Evolutionary conservation across 2,113 vertebrate species (phyloP).

Genomic region (Ptychochromis oligacanthus): DNA sequence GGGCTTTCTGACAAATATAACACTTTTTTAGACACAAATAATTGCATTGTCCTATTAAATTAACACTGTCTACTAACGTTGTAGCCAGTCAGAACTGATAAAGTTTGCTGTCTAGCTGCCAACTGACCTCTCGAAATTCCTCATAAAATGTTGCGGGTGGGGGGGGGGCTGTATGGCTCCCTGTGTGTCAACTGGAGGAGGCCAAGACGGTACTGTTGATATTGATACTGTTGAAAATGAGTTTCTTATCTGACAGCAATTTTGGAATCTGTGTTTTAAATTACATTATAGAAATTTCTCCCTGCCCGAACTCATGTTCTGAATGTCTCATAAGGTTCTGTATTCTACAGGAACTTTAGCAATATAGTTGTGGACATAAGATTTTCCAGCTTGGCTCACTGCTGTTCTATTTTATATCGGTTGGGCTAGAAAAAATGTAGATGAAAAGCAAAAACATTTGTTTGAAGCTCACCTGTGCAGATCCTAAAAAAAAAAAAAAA

Average conservation of each 20-base stretch:
- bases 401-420: neutral
- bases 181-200: neutral
- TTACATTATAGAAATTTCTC: neutral
- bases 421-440: neutral
- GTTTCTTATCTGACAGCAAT: neutral
- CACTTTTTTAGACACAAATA: too few species aligned
- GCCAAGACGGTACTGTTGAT: accelerated
- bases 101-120: neutral
- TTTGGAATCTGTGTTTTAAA: neutral
- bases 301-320: neutral
- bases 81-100: neutral
- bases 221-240: neutral
- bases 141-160: too few species aligned
- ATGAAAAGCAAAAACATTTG: constrained; percentile 2
- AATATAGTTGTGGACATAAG: neutral
- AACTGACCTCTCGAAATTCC: neutral
- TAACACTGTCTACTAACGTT: neutral
- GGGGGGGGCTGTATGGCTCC: neutral
- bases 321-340: too few species aligned
- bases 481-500: neutral
- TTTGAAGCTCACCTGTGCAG: constrained; percentile 5
- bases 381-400: neutral
- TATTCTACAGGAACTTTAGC: neutral
- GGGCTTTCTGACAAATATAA: neutral
- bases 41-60: neutral